Base-by-base conservation (phyloP, 2,113 vertebrate genomes). In the Grantiella picta region DNA sequence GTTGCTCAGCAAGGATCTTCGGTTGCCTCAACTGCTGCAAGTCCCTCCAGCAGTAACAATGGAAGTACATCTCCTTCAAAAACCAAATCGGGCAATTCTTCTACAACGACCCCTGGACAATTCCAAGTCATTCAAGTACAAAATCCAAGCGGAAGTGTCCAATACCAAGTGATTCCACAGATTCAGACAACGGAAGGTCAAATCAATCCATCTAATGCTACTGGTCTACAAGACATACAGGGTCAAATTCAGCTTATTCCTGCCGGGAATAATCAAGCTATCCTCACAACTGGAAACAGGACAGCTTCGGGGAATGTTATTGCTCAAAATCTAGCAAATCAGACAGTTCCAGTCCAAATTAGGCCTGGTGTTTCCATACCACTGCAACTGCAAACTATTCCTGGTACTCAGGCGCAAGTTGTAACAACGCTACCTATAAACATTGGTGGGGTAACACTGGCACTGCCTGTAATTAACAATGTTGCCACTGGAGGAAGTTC, bases 161-260 rank as follows among this genome's bases (percentile, higher is more conserved):
- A 99, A 96, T 99, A 99, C 95, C 99, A 99, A 98, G 99, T 99
- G 90, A 99, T 99, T 94, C 99, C 99, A n/a, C 99, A 99, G 92
- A 97, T 99, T 95, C 99, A 99, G 97, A 98, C 99, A 23, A 98
- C 99, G 11, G 99, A 99, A 95, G 98, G 99, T 89, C 99, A 99
- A 80, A 98, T 99, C 95, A 99, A 98, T 97, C 98, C 99, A 33
- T 98, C 98, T 86, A 99, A 97, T 66, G 44, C 98, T 64, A 96
- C 98, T 64, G 98, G 99, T 93, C 97, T 99, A 19, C 97, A 99
- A 68, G 99, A 99, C 72, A 90, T 98, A 97, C 98, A 98, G 96
- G 97, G 98, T 96, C 99, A 99, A 97, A 99, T 99, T 93, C 99
- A 99, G 97, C 98, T 99, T 94, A 99, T 99, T 97, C 98, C 99